These are phyloP conservation scores for Neotoma lepida DNA, from an alignment of 2,113 vertebrate species.

Conservation along the genomic window DNA sequence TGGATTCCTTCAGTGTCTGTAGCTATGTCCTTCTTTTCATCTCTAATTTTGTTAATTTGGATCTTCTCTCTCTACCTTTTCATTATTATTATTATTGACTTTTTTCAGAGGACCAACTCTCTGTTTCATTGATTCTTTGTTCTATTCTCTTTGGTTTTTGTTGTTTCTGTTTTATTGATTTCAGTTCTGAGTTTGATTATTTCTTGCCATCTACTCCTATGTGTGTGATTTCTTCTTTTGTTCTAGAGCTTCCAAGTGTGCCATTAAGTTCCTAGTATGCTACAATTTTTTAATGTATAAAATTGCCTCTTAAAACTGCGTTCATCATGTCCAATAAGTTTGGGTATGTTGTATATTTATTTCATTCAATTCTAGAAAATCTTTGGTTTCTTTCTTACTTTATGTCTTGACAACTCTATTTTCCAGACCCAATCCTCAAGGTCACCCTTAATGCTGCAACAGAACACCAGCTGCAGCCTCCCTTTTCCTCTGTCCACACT, in stretches of 20 bases:
- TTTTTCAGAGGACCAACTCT: not conserved
- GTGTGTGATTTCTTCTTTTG: not conserved
- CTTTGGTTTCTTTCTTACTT: too few relatives aligned
- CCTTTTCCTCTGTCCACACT: too few relatives aligned
- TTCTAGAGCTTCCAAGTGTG: not conserved
- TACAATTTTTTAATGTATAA: not conserved
- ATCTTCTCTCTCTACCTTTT: not conserved
- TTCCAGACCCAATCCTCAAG: too few relatives aligned
- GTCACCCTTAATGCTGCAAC: too few relatives aligned
- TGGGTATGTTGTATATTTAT: not conserved
- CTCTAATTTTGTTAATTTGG: not conserved
- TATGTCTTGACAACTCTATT: too few relatives aligned
- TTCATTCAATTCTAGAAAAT: too few relatives aligned
- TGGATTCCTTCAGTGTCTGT: not conserved
- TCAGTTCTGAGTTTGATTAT: not conserved
- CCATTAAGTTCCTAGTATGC: not conserved
- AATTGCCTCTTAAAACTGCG: not conserved
- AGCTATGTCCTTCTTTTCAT: not conserved
- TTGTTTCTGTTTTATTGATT: not conserved
- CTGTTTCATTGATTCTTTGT: not conserved
- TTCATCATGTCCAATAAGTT: not conserved
- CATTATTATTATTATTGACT: not conserved
- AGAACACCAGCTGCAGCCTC: too few relatives aligned
- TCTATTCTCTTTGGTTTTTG: not conserved
- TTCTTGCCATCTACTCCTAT: not conserved